These are phyloP conservation scores for Pangasius larnaudii DNA, from an alignment of 2,797 vertebrate species.

Conservation along the genomic window DNA sequence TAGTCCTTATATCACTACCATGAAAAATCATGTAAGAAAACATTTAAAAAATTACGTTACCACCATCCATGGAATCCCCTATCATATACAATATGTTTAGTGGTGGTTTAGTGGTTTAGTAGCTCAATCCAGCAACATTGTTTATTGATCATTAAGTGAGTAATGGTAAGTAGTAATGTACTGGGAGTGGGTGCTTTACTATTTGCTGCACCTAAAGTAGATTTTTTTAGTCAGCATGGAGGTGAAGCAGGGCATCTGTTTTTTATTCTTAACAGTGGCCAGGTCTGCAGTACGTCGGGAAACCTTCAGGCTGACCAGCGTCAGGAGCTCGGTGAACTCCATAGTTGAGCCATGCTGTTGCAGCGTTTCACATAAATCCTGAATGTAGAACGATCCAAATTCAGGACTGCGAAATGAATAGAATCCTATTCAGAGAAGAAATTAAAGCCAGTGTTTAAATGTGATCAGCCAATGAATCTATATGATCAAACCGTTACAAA, in stretches of 20 bases:
- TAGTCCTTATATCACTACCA: neutral
- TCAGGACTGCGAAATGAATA: slow-evolving; percentile 86
- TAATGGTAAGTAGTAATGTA: neutral
- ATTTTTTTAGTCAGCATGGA: slow-evolving; percentile 97
- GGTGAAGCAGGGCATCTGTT: slow-evolving; percentile 94
- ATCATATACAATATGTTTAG: neutral
- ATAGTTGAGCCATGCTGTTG: slow-evolving; percentile 74
- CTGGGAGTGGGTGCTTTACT: too few species aligned
- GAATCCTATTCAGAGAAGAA: slow-evolving; percentile 77
- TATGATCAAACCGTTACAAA: neutral
- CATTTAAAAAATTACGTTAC: too few species aligned
- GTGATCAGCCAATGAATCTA: neutral
- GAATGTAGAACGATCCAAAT: slow-evolving; percentile 92
- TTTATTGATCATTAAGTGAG: neutral
- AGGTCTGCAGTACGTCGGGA: slow-evolving; percentile 76
- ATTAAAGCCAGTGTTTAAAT: neutral
- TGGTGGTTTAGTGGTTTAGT: neutral
- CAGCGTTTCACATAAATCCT: slow-evolving; percentile 89
- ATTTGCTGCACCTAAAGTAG: slow-evolving; percentile 43
- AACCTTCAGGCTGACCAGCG: slow-evolving; percentile 91
- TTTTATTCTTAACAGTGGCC: slow-evolving; percentile 72
- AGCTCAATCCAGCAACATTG: neutral
- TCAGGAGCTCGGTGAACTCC: slow-evolving; percentile 93
- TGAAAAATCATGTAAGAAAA: too few species aligned
- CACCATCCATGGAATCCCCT: too few species aligned